Percentiles rank a stretch among this genome's conserved stretches.
Evolutionary conservation across 1,140 invertebrate species (phyloP).

Genomic region (Diorhabda sublineata): DNA sequence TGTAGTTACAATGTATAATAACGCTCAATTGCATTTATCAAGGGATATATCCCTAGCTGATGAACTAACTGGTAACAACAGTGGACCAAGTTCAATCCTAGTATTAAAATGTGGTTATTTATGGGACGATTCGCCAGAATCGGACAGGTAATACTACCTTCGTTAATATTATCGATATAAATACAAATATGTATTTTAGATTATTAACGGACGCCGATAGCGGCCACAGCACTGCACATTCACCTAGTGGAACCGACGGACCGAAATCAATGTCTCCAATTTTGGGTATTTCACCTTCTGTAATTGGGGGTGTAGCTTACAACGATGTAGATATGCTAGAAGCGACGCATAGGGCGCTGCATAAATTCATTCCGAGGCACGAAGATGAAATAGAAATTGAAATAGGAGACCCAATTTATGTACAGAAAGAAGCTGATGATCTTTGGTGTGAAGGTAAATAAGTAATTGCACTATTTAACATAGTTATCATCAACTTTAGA

Average conservation of each 20-base stretch:
- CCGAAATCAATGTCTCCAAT: conserved; percentile 78
- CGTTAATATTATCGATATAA: too few species aligned
- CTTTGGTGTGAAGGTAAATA: conserved; percentile 88
- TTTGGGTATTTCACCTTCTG: conserved; percentile 49
- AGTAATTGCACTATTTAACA: not conserved
- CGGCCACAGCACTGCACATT: conserved; percentile 84
- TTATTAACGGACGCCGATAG: conserved; percentile 76
- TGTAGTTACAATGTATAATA: conserved; percentile 46
- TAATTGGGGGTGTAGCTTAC: conserved; percentile 65
- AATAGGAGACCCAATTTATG: conserved; percentile 95
- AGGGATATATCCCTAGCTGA: conserved; percentile 65
- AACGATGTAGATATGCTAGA: conserved; percentile 83
- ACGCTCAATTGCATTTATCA: conserved; percentile 40
- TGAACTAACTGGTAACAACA: conserved; percentile 54
- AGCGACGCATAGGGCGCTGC: conserved; percentile 90
- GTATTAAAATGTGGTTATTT: conserved; percentile 72
- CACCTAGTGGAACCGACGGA: conserved; percentile 66
- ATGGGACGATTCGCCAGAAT: conserved; percentile 78
- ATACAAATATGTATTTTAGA: conserved; percentile 35
- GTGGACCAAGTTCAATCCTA: conserved; percentile 59
- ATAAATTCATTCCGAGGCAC: conserved; percentile 93
- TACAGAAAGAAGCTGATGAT: conserved; percentile 94
- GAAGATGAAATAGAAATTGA: conserved; percentile 93
- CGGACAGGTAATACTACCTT: conserved; percentile 52
- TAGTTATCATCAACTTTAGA: too few species aligned